Percentiles rank a stretch among this genome's conserved stretches.
phyloP scores from a whole-genome alignment of 35 echinoderm and acorn worm genomes.

The Apostichopus californicus region DNA sequence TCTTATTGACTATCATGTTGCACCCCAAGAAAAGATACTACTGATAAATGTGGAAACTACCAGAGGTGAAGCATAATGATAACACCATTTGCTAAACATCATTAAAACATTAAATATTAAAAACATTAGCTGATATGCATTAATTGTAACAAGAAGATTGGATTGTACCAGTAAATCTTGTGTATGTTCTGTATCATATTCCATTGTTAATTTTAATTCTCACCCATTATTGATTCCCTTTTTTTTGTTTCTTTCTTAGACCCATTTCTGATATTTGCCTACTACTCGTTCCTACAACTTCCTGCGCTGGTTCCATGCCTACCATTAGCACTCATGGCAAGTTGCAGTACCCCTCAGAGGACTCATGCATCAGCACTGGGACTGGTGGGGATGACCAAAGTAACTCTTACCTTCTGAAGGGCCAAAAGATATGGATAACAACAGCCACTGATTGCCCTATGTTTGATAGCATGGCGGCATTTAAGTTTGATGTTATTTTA shows the following conservation, averaged over 20 bases:
- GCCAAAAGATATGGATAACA: not conserved
- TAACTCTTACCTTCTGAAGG: not conserved
- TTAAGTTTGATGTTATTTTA: not conserved
- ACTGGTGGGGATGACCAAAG: not conserved
- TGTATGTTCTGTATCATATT: too few species aligned
- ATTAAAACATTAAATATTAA: too few species aligned
- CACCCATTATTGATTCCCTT: not conserved
- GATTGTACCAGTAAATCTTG: too few species aligned
- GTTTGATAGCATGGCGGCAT: not conserved
- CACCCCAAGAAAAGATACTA: too few species aligned
- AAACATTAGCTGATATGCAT: too few species aligned
- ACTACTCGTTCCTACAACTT: not conserved
- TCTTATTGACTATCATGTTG: too few species aligned
- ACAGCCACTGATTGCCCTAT: not conserved
- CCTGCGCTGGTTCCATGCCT: not conserved
- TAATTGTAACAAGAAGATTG: too few species aligned
- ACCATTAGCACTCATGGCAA: not conserved
- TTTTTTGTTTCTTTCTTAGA: not conserved
- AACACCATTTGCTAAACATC: too few species aligned
- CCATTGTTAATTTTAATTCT: too few species aligned
- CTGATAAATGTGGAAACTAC: too few species aligned
- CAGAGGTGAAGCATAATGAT: too few species aligned
- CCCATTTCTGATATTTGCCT: constrained; percentile 19
- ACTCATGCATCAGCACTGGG: too few species aligned
- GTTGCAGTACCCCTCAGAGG: not conserved